Base-by-base conservation (phyloP, 1,140 invertebrate species). In the Saccostrea cuccullata region DNA sequence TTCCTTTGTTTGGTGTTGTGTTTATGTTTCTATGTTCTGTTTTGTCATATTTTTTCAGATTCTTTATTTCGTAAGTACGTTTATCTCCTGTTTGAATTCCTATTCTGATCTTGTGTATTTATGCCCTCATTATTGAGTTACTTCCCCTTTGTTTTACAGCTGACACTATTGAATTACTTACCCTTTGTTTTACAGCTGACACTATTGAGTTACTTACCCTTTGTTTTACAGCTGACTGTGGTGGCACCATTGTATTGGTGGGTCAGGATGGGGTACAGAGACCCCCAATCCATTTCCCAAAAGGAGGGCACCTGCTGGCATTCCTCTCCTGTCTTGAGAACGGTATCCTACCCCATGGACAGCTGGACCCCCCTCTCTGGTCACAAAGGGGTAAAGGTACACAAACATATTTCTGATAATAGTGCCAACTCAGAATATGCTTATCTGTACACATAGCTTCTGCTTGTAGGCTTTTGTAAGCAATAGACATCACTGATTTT, bases 261-360 rank as follows among this genome's bases (percentile, higher is more conserved):
- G 98, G 98, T 0, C 98, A 98, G 94, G 98, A 99, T 95, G 98
- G 98, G 0, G 97, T 98, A 3, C 98, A 99, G 94, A 96, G 97
- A 82, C 97, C 98, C 20, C 98, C 98, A 0, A 98, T 99, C 91
- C 97, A 98, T 93, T 99, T 99, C 93, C 98, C 98, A 2, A 97
- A 97, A 95, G 98, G 96, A 67, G 98, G 98, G 8, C 98, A 99
- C 95, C 96, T 99, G 91, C 95, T 98, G 83, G 97, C 97, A 20
- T 99, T 99, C 94, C 95, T 99, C 15, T 97, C 97, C 87, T 98
- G 98, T 94, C 95, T 99, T 86, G 98, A 99, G 95, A 98, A 97
- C 82, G 98, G 98, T 4, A 95, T 99, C 0, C 95, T 98, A 88
- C 98, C 98, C 0, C 97, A 97, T 92, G 98, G 98, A 8, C 97